These are phyloP conservation scores for Heteractis magnifica DNA, from an alignment of 92 coral and sea anemone genomes.

Conservation along the genomic window DNA sequence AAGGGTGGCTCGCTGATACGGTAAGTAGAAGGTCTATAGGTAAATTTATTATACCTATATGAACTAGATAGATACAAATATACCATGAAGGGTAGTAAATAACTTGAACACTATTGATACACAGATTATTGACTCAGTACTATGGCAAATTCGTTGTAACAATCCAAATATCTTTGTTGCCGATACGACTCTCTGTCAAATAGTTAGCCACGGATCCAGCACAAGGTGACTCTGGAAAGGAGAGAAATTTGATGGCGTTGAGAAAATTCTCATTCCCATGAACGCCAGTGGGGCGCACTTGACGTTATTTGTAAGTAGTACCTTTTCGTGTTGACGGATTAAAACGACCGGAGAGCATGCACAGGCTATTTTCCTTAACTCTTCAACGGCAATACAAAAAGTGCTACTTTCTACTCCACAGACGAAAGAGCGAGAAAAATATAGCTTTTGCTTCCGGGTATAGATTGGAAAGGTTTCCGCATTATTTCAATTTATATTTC, in stretches of 20 bases:
- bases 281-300: constrained; percentile 50
- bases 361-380: no score
- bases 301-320: constrained; percentile 57
- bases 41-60: background rate
- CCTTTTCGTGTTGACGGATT: constrained; percentile 4
- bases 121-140: constrained; percentile 49
- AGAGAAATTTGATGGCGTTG: constrained; percentile 26
- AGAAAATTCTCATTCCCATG: constrained; percentile 58
- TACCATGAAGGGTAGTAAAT: background rate
- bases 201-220: constrained; percentile 45
- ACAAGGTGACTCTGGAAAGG: constrained; percentile 59
- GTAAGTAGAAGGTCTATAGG: constrained; percentile 27
- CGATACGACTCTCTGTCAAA: constrained; percentile 52
- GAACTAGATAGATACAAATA: no score
- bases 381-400: no score
- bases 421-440: no score
- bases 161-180: constrained; percentile 44
- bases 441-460: background rate
- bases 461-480: no score
- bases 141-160: constrained; percentile 38
- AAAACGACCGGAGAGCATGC: no score
- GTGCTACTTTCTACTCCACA: no score
- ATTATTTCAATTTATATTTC: background rate
- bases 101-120: background rate
- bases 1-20: constrained; percentile 59